Conservation (phyloP, 2,797 vertebrate species). For the Tolypeutes matacus region DNA sequence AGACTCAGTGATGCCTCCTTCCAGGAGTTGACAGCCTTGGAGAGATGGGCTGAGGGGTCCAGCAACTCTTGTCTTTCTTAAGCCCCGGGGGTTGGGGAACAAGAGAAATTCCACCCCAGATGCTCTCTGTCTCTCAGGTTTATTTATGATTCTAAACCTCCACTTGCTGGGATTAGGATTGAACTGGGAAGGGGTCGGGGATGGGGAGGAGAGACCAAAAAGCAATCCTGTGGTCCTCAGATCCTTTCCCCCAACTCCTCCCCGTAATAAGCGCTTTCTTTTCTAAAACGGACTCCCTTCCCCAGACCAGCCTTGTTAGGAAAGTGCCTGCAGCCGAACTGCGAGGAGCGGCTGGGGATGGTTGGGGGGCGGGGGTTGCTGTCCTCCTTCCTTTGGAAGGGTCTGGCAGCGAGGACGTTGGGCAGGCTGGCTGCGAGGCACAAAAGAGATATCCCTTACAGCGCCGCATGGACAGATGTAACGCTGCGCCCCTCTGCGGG, state of each 20-base stretch:
- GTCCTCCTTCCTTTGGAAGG: background rate
- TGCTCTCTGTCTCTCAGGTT: background rate
- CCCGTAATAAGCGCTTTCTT: background rate
- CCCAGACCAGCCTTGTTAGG: background rate
- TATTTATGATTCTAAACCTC: background rate
- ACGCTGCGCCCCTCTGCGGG: constrained; percentile 70
- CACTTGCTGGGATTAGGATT: background rate
- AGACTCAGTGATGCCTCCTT: background rate
- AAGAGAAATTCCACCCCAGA: constrained; percentile 2
- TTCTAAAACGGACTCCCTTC: background rate
- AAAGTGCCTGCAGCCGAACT: background rate
- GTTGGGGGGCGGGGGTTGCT: background rate
- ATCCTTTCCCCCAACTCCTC: accelerated
- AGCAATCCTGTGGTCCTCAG: background rate
- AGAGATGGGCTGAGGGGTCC: background rate
- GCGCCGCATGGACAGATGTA: constrained; percentile 71
- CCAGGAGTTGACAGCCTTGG: background rate
- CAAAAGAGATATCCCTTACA: constrained; percentile 65
- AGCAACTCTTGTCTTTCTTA: background rate
- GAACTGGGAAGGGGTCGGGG: background rate
- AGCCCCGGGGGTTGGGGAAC: background rate
- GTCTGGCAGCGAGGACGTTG: background rate
- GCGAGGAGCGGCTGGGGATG: background rate
- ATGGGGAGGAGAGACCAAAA: background rate
- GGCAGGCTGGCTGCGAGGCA: constrained; percentile 64